Percentiles rank a stretch among this genome's conserved stretches.
phyloP scores from a whole-genome alignment of 2,113 vertebrate species.

The Carassius auratus region DNA sequence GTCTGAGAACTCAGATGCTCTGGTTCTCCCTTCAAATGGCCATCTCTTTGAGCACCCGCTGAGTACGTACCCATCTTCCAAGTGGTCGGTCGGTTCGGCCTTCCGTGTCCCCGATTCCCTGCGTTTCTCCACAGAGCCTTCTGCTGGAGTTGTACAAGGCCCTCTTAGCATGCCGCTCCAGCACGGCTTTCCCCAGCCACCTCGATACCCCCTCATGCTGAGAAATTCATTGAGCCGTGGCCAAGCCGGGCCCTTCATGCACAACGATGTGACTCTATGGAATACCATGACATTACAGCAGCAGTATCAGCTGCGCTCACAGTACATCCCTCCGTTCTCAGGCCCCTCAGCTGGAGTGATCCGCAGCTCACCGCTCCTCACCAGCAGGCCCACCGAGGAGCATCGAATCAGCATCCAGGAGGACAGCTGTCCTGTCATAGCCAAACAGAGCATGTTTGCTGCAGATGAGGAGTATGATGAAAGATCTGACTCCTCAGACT shows the following conservation, averaged over 20 bases:
- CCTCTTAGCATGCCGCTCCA: constrained; percentile 86
- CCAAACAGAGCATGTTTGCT: constrained; percentile 88
- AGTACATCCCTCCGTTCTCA: constrained; percentile 92
- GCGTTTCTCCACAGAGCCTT: constrained; percentile 86
- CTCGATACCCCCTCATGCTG: constrained; percentile 92
- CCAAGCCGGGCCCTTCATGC: constrained; percentile 86
- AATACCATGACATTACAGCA: constrained; percentile 98
- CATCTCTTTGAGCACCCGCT: constrained; percentile 90
- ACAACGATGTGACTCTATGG: constrained; percentile 94
- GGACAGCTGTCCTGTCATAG: constrained; percentile 83
- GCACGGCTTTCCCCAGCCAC: constrained; percentile 92
- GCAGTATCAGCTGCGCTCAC: constrained; percentile 95
- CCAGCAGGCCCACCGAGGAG: constrained; percentile 82
- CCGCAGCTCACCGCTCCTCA: constrained; percentile 84
- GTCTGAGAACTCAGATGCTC: constrained; percentile 75
- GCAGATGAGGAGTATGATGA: constrained; percentile 95
- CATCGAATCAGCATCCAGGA: constrained; percentile 84
- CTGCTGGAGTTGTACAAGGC: constrained; percentile 80
- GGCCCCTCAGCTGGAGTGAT: constrained; percentile 79
- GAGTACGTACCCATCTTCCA: constrained; percentile 90
- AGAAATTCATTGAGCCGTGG: constrained; percentile 89
- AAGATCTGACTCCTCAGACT: constrained; percentile 92
- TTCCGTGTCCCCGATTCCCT: constrained; percentile 93
- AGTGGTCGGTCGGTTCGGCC: constrained; percentile 97
- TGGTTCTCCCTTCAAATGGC: constrained; percentile 84